Percentiles rank a stretch among this genome's conserved stretches.
These are phyloP conservation scores for Notospermus geniculatus DNA, from an alignment of 1,140 invertebrate genomes.

Conservation along the genomic window DNA sequence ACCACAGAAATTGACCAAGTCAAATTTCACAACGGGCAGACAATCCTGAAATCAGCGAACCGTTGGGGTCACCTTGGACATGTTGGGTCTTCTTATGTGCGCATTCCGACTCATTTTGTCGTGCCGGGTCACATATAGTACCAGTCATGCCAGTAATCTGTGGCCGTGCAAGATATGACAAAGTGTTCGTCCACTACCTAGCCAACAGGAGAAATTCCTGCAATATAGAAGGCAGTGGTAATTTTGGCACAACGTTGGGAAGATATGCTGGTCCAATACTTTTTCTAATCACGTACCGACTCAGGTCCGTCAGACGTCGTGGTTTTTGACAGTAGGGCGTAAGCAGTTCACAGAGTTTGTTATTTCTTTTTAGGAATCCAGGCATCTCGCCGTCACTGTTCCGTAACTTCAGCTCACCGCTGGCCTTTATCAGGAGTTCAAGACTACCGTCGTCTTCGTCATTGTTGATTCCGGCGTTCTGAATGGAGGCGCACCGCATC, in stretches of 20 bases:
- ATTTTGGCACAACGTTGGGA: slow-evolving; percentile 34
- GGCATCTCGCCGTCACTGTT: slow-evolving; percentile 31
- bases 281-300: slow-evolving; percentile 30
- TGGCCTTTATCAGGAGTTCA: slow-evolving; percentile 40
- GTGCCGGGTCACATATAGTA: too few species aligned
- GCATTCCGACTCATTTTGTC: too few species aligned
- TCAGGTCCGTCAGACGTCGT: slow-evolving; percentile 32
- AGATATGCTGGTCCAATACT: slow-evolving; percentile 35
- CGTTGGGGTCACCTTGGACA: too few species aligned
- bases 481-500: slow-evolving; percentile 31
- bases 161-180: too few species aligned
- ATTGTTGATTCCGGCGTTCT: slow-evolving; percentile 40
- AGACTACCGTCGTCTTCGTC: slow-evolving; percentile 40
- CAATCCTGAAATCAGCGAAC: too few species aligned
- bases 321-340: slow-evolving; percentile 33
- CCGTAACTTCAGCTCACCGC: slow-evolving; percentile 43
- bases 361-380: slow-evolving; percentile 30
- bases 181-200: slow-evolving; percentile 14
- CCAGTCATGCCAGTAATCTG: too few species aligned
- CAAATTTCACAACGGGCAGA: too few species aligned
- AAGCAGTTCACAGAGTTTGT: slow-evolving; percentile 36
- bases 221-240: slow-evolving; percentile 38
- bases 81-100: too few species aligned
- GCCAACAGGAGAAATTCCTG: slow-evolving; percentile 35
- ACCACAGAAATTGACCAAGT: too few species aligned